Evolutionary conservation across 2,113 vertebrate species (phyloP).

Genomic region (Bostrychus sinensis): DNA sequence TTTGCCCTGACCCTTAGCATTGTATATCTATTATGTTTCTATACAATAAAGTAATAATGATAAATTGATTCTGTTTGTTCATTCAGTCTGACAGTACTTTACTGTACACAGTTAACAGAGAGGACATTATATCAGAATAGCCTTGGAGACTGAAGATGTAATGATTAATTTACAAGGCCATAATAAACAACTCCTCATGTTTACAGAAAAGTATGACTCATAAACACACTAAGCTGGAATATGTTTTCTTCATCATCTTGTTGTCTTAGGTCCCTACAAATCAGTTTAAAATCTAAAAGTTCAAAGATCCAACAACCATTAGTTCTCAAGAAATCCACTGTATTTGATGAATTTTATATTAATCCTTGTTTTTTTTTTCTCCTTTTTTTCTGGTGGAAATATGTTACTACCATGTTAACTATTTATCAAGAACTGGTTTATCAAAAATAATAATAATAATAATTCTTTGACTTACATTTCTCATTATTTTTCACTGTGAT

Average conservation of each 20-base stretch:
- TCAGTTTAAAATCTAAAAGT: conserved; percentile 13
- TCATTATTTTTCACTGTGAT: too few species aligned
- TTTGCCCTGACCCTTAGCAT: too few species aligned
- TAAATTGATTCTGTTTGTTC: too few species aligned
- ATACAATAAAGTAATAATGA: too few species aligned
- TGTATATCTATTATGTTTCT: too few species aligned
- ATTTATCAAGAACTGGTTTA: too few species aligned
- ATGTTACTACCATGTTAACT: too few species aligned
- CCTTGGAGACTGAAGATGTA: neutral
- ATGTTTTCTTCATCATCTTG: conserved; percentile 13
- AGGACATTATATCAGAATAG: too few species aligned
- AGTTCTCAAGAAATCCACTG: conserved; percentile 33
- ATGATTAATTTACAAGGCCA: neutral
- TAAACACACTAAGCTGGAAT: neutral
- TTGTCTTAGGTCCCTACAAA: neutral
- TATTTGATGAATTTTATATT: conserved; percentile 41
- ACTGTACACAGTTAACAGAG: too few species aligned
- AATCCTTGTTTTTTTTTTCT: conserved; percentile 33
- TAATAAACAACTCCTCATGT: neutral
- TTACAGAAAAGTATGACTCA: neutral
- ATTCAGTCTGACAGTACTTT: too few species aligned
- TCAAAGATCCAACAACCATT: conserved; percentile 53
- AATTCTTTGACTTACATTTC: too few species aligned
- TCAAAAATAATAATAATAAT: too few species aligned
- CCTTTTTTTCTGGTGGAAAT: conserved; percentile 25